phyloP scores from a whole-genome alignment of 2,888 invertebrate species.

The Eurytoma californica region DNA sequence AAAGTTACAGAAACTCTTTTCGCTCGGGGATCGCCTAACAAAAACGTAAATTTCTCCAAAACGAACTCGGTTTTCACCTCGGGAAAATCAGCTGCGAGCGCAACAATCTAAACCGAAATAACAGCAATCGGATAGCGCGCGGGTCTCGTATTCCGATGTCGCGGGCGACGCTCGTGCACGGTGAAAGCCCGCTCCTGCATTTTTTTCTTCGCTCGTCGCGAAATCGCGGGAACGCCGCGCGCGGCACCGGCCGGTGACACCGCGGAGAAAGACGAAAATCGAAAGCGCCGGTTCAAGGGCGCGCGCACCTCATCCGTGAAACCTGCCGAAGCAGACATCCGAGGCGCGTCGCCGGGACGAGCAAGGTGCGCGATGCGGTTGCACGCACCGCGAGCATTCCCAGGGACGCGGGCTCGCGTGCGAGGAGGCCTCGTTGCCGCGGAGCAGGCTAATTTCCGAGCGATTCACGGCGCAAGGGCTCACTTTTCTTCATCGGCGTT shows the following conservation, averaged over 20 bases:
- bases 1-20: no score
- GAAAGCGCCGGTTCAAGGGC: conserved; percentile 46
- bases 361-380: conserved; percentile 63
- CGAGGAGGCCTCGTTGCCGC: not conserved
- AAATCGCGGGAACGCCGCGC: no score
- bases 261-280: not conserved
- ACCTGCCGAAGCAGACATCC: conserved; percentile 72
- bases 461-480: not conserved
- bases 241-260: not conserved
- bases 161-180: no score
- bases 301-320: conserved; percentile 67
- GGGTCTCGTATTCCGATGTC: no score
- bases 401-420: conserved; percentile 56
- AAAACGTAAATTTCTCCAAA: no score
- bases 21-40: no score
- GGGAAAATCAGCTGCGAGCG: no score
- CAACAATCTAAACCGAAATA: no score
- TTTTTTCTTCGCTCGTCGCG: no score
- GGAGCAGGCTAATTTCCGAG: not conserved
- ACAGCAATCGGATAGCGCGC: no score
- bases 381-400: conserved; percentile 70
- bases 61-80: no score
- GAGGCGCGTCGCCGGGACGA: not conserved
- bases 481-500: not conserved
- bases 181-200: no score